A percentile compares a stretch with the other conserved stretches of the same genome.
phyloP scores from a whole-genome alignment of 2,888 invertebrate species.

The Physocephala rufipes region DNA sequence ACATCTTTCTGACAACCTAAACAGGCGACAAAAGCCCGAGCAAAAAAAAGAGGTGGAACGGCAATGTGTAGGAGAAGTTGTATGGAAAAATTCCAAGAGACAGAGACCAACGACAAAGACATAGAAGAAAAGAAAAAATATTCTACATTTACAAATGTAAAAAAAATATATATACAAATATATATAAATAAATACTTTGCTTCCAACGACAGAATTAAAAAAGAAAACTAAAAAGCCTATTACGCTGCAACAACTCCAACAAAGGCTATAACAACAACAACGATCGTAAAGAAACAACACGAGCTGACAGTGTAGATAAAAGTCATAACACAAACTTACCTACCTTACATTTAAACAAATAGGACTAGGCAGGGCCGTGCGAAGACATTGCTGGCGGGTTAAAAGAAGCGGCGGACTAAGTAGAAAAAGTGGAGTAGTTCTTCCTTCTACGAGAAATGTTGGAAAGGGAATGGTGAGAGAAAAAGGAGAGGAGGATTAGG shows the following conservation, averaged over 20 bases:
- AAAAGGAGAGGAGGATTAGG: background rate
- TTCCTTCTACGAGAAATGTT: background rate
- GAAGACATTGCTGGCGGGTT: background rate
- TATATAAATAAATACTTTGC: background rate
- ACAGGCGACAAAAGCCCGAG: background rate
- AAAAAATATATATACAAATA: background rate
- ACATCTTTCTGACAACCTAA: conserved; percentile 24
- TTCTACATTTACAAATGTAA: background rate
- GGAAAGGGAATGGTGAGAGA: conserved; percentile 4
- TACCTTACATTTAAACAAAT: conserved; percentile 10
- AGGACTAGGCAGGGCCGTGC: conserved; percentile 15
- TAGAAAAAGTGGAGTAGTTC: too few relatives aligned
- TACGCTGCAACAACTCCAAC: background rate
- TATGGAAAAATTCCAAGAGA: background rate
- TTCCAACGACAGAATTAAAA: conserved; percentile 12
- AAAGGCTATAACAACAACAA: background rate
- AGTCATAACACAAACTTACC: background rate
- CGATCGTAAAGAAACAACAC: background rate
- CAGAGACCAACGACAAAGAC: background rate
- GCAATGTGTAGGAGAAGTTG: background rate
- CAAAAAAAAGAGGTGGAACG: background rate
- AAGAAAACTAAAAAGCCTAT: background rate
- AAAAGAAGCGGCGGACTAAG: background rate
- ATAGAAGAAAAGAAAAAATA: background rate
- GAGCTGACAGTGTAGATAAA: background rate